Evolutionary conservation across 2,113 vertebrate genomes (phyloP), one percentile per base, ranked within the genome.

Genomic region (Coturnix japonica): DNA sequence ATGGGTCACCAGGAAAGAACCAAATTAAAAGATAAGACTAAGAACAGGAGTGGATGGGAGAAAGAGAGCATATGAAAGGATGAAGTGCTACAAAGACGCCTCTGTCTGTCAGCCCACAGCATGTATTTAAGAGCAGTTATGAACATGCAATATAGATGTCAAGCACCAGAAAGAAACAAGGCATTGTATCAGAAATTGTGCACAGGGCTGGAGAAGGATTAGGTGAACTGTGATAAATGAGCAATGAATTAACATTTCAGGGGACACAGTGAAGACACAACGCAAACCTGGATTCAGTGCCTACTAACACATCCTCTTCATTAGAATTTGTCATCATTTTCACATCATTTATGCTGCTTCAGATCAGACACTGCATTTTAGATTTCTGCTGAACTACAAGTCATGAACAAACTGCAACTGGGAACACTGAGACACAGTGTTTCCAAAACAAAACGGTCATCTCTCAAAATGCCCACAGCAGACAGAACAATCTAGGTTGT

Each of bases 391-490:
- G 70, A 94, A 85, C 51, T 77, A 67, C 37, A 92, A 82, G 61
- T 87, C 33, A 70, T 1, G 6, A 91, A 57, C n/a, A 57, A 89
- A 85, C 18, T 63, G 57, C 43, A 71, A 22, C 49, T 63, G 25
- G 31, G 46, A 91, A 85, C 60, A 80, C 59, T n/a, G 33, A 92
- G 28, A 91, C 67, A 82, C 3, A 0, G 18, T 77, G 33, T 91
- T 95, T 94, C 90, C 67, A 82, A 94, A 96, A 94, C 79, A 94
- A 91, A 92, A 73, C 5, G 79, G 26, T 39, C 64, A 91, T 78
- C 26, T 87, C 67, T 85, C 87, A 87, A 92, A 90, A 89, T 47
- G 65, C 23, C 56, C 14, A 21, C 2, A 12, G 67, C 19, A 77
- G 60, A 91, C 19, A 77, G 64, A 91, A 76, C 0, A 0, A 89